phyloP scores from a whole-genome alignment of 1,140 invertebrate species.

The Heterodera carotae region DNA sequence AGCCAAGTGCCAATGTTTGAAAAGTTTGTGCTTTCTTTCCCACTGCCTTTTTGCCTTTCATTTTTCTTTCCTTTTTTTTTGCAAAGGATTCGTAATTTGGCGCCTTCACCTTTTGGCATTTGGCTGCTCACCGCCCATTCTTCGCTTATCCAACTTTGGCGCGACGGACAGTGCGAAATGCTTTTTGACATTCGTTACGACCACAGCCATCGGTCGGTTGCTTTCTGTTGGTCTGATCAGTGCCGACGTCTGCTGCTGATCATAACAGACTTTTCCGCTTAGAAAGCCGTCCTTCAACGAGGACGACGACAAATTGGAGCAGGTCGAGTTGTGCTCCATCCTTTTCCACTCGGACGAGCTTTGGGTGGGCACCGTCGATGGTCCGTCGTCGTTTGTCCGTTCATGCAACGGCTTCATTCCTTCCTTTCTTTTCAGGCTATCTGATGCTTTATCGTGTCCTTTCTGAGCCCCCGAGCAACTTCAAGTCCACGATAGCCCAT shows the following conservation, averaged over 20 bases:
- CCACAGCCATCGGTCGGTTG: slow-evolving; percentile 67
- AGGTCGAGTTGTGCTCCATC: slow-evolving; percentile 67
- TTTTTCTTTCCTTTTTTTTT: not conserved
- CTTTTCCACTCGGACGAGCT: slow-evolving; percentile 67
- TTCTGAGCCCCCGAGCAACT: not conserved
- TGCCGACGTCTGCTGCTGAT: not conserved
- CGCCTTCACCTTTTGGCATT: slow-evolving; percentile 66
- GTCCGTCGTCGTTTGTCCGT: not conserved
- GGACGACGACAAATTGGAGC: slow-evolving; percentile 63
- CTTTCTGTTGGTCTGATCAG: too few relatives aligned
- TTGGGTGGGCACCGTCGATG: slow-evolving; percentile 70
- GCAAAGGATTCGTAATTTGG: slow-evolving; percentile 50
- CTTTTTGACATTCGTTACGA: slow-evolving; percentile 69
- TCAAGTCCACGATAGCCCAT: not conserved
- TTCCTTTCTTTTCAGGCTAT: slow-evolving; percentile 55
- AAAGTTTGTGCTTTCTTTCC: slow-evolving; percentile 30
- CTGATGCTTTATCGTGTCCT: slow-evolving; percentile 67
- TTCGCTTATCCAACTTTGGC: slow-evolving; percentile 70
- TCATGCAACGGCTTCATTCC: not conserved
- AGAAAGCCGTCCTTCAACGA: slow-evolving; percentile 57
- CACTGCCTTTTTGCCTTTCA: not conserved
- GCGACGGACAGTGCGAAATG: slow-evolving; percentile 68
- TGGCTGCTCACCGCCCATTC: slow-evolving; percentile 69
- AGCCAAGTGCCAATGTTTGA: slow-evolving; percentile 61
- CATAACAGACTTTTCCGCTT: not conserved